phyloP scores from a whole-genome alignment of 2,113 vertebrate genomes.

The Coptodon bakossiorum region DNA sequence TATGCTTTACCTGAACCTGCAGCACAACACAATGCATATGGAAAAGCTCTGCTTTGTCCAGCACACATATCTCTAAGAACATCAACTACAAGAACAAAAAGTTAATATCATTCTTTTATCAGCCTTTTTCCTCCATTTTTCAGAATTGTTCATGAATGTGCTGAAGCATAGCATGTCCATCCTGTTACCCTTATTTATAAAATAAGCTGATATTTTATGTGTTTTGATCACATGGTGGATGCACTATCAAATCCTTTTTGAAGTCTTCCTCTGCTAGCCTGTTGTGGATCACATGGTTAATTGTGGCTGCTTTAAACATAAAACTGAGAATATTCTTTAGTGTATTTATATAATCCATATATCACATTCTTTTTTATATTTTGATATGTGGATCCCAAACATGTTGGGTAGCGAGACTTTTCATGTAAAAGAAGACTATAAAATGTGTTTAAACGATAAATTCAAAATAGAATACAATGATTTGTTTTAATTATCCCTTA shows the following conservation, averaged over 20 bases:
- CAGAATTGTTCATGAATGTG: neutral
- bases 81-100: neutral
- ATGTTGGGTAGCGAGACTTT: neutral
- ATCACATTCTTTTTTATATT: neutral
- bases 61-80: neutral
- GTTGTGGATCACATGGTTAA: neutral
- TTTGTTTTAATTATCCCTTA: neutral
- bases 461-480: neutral
- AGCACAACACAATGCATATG: neutral
- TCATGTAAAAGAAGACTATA: neutral
- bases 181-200: neutral
- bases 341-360: neutral
- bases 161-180: neutral
- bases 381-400: neutral
- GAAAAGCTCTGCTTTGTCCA: neutral
- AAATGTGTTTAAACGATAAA: neutral
- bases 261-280: neutral
- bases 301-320: neutral
- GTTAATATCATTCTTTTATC: neutral
- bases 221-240: neutral
- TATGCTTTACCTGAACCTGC: neutral
- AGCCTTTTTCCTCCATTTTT: rapidly evolving
- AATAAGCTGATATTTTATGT: neutral
- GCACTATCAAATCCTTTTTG: neutral
- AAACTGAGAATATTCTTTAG: neutral